These are phyloP conservation scores for Petrocephalus zakoni DNA, from an alignment of 2,113 vertebrate species.

Conservation along the genomic window DNA sequence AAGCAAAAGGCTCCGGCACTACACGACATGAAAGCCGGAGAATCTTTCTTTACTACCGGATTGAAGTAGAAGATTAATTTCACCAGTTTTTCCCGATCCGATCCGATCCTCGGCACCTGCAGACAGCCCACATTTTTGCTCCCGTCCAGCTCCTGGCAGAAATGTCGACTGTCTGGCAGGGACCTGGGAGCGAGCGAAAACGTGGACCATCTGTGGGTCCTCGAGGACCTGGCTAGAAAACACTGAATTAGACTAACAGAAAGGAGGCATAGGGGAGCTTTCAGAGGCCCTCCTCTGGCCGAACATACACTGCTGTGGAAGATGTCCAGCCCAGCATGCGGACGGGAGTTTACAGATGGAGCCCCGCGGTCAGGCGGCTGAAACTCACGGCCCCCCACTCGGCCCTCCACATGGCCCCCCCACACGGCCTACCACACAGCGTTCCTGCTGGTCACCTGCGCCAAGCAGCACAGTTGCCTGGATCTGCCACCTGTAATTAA, in stretches of 20 bases:
- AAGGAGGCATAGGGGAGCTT: neutral
- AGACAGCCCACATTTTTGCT: neutral
- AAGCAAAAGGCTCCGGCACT: neutral
- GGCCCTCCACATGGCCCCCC: no score
- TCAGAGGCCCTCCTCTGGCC: neutral
- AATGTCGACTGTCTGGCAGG: neutral
- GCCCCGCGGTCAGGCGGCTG: neutral
- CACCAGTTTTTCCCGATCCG: neutral
- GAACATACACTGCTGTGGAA: neutral
- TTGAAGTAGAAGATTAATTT: neutral
- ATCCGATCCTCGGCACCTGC: neutral
- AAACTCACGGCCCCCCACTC: neutral
- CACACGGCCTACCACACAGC: neutral
- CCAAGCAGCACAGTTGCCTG: neutral
- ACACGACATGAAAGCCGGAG: no score
- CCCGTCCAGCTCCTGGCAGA: neutral
- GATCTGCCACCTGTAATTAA: neutral
- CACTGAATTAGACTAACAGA: neutral
- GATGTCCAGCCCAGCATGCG: neutral
- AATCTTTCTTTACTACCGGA: neutral
- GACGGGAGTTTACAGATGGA: neutral
- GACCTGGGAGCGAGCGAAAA: neutral
- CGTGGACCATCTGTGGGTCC: neutral
- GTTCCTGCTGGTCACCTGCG: neutral
- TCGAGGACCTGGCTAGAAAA: neutral